A percentile compares a stretch with the other conserved stretches of the same genome.
Conservation (phyloP, 2,797 vertebrate species). For the Steatocranus sp. region DNA sequence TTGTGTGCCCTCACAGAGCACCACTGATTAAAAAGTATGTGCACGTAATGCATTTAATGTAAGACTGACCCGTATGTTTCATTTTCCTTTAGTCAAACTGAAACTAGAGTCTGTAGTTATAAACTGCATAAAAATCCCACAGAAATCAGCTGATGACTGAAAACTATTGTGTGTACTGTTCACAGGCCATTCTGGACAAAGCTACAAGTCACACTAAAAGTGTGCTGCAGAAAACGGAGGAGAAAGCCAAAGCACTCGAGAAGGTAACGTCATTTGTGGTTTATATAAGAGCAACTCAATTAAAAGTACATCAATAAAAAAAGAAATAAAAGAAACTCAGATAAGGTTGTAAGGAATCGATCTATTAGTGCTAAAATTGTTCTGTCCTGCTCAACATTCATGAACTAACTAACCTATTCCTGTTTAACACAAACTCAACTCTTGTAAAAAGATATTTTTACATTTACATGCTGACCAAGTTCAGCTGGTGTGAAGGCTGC, state of each 20-base stretch:
- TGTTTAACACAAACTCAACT: neutral
- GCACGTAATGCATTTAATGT: neutral
- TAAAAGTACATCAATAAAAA: neutral
- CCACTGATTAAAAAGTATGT: neutral
- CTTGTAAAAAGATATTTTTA: neutral
- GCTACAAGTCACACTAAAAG: constrained; percentile 88
- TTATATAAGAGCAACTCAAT: neutral
- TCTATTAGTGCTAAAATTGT: neutral
- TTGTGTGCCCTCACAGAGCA: neutral
- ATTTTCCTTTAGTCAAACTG: neutral
- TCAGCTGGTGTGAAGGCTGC: neutral
- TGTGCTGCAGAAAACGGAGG: constrained; percentile 85
- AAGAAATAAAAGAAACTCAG: neutral
- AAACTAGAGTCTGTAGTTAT: neutral
- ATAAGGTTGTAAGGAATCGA: constrained; percentile 1
- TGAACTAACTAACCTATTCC: neutral
- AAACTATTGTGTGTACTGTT: neutral
- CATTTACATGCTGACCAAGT: neutral
- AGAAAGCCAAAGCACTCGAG: constrained; percentile 83
- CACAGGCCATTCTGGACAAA: constrained; percentile 86
- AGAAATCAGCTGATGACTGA: neutral
- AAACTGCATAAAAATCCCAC: neutral
- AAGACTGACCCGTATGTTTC: neutral
- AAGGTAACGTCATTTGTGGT: constrained; percentile 74
- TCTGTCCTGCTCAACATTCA: neutral